Base-by-base conservation (phyloP, 2,113 vertebrate species). In the Ariopsis seemanni region DNA sequence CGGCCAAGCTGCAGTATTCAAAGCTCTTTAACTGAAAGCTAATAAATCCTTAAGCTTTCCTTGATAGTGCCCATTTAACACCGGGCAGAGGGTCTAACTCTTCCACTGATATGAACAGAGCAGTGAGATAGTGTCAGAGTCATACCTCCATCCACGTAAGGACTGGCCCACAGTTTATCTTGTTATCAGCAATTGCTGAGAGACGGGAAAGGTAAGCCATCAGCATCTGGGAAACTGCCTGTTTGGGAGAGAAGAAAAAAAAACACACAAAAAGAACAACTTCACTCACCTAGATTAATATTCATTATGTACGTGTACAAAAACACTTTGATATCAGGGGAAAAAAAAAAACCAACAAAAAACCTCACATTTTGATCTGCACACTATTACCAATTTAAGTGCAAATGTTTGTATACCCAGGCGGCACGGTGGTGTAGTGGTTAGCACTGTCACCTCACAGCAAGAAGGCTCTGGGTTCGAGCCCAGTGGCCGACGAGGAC, bases 111-210 rank as follows among this genome's bases (percentile, higher is more conserved):
- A 80, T 3, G 7, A 84, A 30, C n/a, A 71, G 81, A 63, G 52
- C n/a, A 88, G 20, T 15, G 74, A 82, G 30, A 89, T 42, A 84
- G 58, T 71, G 55, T 50, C 55, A 77, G 63, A 15, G 27, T 67
- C 53, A 83, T 88, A 99, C 98, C 98, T 99, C 98, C 98, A 99
- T 99, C 98, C 98, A 99, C 0, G 98, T 99, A 92, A 99, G 97
- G 53, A 97, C 98, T 22, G 98, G 98, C 71, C 98, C 98, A 91
- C 98, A 99, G 93, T 99, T 99, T 91, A 99, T 99, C 95, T 99
- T 99, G 95, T 99, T 99, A 94, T 99, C 98, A 74, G 98, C 98
- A 8, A 99, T 99, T 86, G 96, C 94, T 8, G 98, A 99, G 86
- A 99, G 97, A 62, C 98, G 97, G 71, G 97, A 95, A 92, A 99